Conservation (phyloP, 2,113 vertebrate genomes). For the Dipodomys ordii region DNA sequence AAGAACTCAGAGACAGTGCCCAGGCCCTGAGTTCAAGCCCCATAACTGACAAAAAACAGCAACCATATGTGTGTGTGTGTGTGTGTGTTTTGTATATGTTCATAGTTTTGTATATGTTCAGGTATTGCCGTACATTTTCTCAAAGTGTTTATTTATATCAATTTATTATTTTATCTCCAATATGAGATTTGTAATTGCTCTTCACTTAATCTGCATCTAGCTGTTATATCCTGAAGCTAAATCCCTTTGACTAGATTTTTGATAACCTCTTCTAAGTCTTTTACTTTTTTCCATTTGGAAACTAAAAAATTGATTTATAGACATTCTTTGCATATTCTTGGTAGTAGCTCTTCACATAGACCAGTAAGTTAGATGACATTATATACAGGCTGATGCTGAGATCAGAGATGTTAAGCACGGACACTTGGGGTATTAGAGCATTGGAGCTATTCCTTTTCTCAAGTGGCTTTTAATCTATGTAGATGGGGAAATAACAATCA, state of each 20-base stretch:
- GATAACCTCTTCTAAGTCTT: not conserved
- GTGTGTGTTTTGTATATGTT: too few relatives aligned
- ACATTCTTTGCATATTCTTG: not conserved
- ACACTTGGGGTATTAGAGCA: not conserved
- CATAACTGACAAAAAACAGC: too few relatives aligned
- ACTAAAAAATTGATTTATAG: not conserved
- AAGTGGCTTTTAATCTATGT: not conserved
- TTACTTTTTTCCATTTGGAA: not conserved
- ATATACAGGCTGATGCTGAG: not conserved
- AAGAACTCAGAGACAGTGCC: too few relatives aligned
- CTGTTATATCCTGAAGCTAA: not conserved
- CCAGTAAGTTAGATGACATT: constrained; percentile 29
- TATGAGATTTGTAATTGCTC: constrained; percentile 2
- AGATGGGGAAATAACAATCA: constrained; percentile 31
- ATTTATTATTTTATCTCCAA: not conserved
- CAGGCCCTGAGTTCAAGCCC: too few relatives aligned
- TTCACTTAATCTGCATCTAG: not conserved
- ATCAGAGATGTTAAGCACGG: constrained; percentile 17
- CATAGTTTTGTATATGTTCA: not conserved
- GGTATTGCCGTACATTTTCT: not conserved
- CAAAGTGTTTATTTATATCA: not conserved
- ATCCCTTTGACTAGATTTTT: not conserved
- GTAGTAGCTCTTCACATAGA: not conserved
- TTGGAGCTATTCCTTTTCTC: not conserved
- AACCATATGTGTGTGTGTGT: too few relatives aligned